Evolutionary conservation across 2,113 vertebrate species (phyloP).

Genomic region (Sphaerodactylus townsendi): DNA sequence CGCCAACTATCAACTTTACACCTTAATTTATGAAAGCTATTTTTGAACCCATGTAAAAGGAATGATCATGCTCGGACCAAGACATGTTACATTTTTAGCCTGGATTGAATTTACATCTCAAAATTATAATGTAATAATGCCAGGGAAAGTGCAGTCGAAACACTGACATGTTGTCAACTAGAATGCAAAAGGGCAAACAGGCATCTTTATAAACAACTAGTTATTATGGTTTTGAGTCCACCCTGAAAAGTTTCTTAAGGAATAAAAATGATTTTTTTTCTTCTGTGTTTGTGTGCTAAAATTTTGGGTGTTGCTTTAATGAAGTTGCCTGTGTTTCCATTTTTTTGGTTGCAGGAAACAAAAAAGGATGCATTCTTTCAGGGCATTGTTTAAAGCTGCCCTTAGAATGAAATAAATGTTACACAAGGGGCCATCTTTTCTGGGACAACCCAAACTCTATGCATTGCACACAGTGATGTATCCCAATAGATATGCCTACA

Average conservation of each 20-base stretch:
- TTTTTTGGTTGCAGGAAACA: conserved; percentile 40
- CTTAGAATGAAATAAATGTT: conserved; percentile 34
- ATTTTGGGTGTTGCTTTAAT: conserved; percentile 32
- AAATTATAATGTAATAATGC: conserved; percentile 53
- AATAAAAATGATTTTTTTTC: conserved; percentile 69
- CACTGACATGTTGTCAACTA: conserved; percentile 44
- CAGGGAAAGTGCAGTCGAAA: conserved; percentile 60
- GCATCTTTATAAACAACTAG: conserved; percentile 59
- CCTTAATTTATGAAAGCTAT: not conserved
- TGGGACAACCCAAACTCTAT: conserved; percentile 2
- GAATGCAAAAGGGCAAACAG: not conserved
- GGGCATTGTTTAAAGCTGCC: conserved; percentile 3
- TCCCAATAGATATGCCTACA: not conserved
- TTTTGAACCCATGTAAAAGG: conserved; percentile 27
- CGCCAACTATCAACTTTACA: not conserved
- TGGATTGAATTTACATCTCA: conserved; percentile 33
- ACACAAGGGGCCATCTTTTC: conserved; percentile 17
- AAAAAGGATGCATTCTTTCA: conserved; percentile 10
- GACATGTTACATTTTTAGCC: conserved; percentile 11
- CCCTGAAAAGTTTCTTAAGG: conserved; percentile 52
- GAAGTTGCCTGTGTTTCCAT: conserved; percentile 46
- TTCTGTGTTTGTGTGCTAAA: conserved; percentile 51
- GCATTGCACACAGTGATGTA: not conserved
- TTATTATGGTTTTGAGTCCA: conserved; percentile 48
- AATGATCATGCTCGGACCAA: not conserved